Base-by-base conservation (phyloP, 2,888 invertebrate species). In the Nesidiocoris tenuis region DNA sequence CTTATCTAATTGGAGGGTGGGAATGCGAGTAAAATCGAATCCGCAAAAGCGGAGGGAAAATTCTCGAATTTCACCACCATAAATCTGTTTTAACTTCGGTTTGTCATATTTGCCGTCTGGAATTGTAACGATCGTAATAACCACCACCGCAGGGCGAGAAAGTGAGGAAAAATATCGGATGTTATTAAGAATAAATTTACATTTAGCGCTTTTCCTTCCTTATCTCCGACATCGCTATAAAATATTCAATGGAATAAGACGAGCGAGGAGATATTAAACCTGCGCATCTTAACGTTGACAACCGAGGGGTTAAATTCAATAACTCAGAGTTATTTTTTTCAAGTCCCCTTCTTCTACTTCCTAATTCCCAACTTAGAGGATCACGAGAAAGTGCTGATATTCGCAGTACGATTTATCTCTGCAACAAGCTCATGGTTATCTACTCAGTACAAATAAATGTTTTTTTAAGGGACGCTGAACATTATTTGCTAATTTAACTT, bases 181-280 rank as follows among this genome's bases (percentile, higher is more conserved):
- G 39, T 39, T 63, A 63, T 63, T 63, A 63, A 22, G 64, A 63
- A 63, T 63, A 63, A 63, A 63, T 63, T 63, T 63, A 23, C 64
- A 63, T 63, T 63, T 63, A 63, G 25, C n/a, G 9, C 24, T 9
- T 22, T 22, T n/a, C 24, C 19, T 19, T 21, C 64, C 22, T 22
- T 19, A 17, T 16, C 7, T 16, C n/a, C 7, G 18, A 61, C 7
- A 21, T 3, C 22, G 25, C n/a, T 5, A 21, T 63, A 63, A 63
- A 63, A 63, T 63, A 63, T 63, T 63, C 22, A 21, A 63, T 19
- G 18, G n/a, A n/a, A 19, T 63, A 63, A n/a, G n/a, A 63, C 16
- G n/a, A 63, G 23, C 64, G 5, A 16, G 54, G 16, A 16, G 59
- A 59, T 59, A 59, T 59, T 59, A 59, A 59, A 59, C 59, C n/a